Evolutionary conservation across 2,797 vertebrate species (phyloP).

Genomic region (Hoplostethus mediterraneus): DNA sequence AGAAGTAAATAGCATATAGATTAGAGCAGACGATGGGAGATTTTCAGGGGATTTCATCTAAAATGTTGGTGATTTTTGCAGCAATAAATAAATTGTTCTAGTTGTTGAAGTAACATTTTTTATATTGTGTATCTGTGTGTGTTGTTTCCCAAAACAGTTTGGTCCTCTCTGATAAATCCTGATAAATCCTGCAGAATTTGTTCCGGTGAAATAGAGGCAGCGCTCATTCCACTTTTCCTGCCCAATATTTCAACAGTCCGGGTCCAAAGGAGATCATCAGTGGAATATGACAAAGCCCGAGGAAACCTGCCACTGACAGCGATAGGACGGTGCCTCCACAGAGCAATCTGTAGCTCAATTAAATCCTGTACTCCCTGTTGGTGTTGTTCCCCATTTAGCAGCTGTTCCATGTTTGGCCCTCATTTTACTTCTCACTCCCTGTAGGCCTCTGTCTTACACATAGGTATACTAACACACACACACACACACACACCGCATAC

Average conservation of each 20-base stretch:
- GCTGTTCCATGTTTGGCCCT: conserved; percentile 66
- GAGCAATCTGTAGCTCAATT: conserved; percentile 46
- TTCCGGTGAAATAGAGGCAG: conserved; percentile 19
- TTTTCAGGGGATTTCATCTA: conserved; percentile 31
- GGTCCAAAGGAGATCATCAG: conserved; percentile 22
- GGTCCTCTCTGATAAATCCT: conserved; percentile 34
- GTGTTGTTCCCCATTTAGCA: conserved; percentile 64
- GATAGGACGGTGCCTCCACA: conserved; percentile 37
- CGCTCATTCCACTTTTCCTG: conserved; percentile 2
- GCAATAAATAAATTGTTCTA: conserved; percentile 24
- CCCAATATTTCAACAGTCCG: conserved; percentile 32
- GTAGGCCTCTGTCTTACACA: conserved; percentile 62
- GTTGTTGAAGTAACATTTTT: conserved; percentile 4
- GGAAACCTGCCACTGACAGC: conserved; percentile 24
- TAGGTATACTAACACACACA: conserved; percentile 32
- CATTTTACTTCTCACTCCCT: conserved; percentile 49
- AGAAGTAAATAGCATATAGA: conserved; percentile 3
- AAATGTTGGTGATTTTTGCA: conserved; percentile 18
- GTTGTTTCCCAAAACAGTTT: conserved; percentile 4
- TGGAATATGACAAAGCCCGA: conserved; percentile 28
- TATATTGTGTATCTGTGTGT: conserved; percentile 13
- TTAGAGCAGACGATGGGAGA: conserved; percentile 2
- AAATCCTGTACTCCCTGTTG: conserved; percentile 28
- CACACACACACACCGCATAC: conserved; percentile 17
- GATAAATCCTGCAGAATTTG: conserved; percentile 5